Evolutionary conservation across 2,113 vertebrate genomes (phyloP), one percentile per base, ranked within the genome.

Genomic region (Eolophus roseicapilla): DNA sequence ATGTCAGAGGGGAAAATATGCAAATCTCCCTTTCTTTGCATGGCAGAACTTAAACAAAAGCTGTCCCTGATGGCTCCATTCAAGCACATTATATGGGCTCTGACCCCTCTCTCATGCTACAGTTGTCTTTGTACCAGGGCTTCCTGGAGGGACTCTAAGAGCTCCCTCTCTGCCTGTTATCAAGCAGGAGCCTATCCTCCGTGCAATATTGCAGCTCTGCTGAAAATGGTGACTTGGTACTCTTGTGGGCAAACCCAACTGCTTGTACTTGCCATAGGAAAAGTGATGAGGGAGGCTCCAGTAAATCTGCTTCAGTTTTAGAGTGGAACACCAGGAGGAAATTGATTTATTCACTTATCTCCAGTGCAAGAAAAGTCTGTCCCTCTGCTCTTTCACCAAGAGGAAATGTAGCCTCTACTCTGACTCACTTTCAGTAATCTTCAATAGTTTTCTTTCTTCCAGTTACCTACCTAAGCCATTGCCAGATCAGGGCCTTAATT

Each of bases 21-120:
- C 62, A 90, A 90, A 88, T 81, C 43, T 88, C 59, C 64, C 79
- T 79, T 44, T 82, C 73, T 88, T 64, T 86, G 79, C 69, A 37
- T n/a, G 73, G 86, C 92, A 90, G 76, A 90, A 82, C 55, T 78
- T 81, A 10, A 86, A 88, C 68, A 90, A 93, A 83, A 86, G 50
- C 64, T 67, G 46, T 70, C 60, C 24, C 47, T 71, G 73, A 57
- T 27, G 64, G 82, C 39, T 29, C 63, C 37, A 60, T 81, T 88
- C 67, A 83, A 50, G 82, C 14, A 2, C 27, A 15, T 28, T 47
- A 62, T 47, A 62, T 29, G 35, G 53, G 6, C 64, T 82, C 63
- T 33, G 67, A 77, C 67, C 52, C 49, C 46, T 80, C 74, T 74
- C 17, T 76, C 62, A 49, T 0, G 3, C 21, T 46, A 7, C 53